Conservation (phyloP, 2,888 invertebrate genomes). For the Tetrapedia diversipes region DNA sequence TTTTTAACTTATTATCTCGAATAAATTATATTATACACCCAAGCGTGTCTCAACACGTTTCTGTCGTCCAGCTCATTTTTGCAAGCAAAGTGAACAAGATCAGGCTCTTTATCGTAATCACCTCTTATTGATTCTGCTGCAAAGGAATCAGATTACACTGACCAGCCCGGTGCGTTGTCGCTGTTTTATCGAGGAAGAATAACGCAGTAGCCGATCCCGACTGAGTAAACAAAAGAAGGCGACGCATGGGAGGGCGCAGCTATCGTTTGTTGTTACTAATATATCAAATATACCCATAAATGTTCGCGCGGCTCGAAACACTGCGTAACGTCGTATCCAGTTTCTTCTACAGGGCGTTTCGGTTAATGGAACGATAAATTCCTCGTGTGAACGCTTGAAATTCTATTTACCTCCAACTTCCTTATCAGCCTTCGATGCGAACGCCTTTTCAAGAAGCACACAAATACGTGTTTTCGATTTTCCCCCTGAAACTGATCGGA, state of each 20-base stretch:
- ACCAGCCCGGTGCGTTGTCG: constrained; percentile 53
- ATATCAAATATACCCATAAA: constrained; percentile 26
- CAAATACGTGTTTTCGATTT: not conserved
- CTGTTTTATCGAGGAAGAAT: constrained; percentile 55
- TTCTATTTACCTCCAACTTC: not conserved
- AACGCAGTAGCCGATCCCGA: constrained; percentile 41
- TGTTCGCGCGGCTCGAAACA: constrained; percentile 32
- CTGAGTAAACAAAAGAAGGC: constrained; percentile 42
- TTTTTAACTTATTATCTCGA: not conserved
- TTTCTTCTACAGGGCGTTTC: constrained; percentile 41
- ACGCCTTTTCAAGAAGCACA: not conserved
- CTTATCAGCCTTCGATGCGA: constrained; percentile 15
- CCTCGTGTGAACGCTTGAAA: not conserved
- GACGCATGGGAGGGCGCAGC: constrained; percentile 18
- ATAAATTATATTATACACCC: not conserved
- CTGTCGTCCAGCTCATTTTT: not conserved
- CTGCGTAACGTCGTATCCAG: constrained; percentile 31
- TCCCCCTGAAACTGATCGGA: not conserved
- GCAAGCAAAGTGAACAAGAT: constrained; percentile 2
- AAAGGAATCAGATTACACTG: constrained; percentile 64
- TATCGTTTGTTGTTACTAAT: constrained; percentile 43
- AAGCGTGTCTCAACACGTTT: not conserved
- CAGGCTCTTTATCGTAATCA: constrained; percentile 43
- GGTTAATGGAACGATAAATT: constrained; percentile 24
- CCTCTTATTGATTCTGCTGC: constrained; percentile 44